phyloP scores from a whole-genome alignment of 53 echinoderm and acorn worm species.

The Patiria pectinifera region DNA sequence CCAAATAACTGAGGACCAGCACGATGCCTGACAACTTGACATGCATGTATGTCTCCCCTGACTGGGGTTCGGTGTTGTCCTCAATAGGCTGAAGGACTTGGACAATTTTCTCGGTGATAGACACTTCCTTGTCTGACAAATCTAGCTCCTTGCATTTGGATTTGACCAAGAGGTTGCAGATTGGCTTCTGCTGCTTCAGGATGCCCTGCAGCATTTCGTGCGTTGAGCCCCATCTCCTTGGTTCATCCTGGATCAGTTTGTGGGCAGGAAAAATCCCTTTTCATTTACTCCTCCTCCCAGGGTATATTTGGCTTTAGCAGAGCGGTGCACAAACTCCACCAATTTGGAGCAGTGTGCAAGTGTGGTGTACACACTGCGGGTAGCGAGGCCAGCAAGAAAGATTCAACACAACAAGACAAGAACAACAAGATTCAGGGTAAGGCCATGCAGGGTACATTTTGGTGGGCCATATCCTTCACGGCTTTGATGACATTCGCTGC shows the following conservation, averaged over 20 bases:
- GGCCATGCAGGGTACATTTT: constrained; percentile 52
- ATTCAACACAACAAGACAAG: too few species aligned
- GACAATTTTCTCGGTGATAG: neutral
- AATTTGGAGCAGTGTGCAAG: constrained; percentile 31
- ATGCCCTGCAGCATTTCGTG: constrained; percentile 28
- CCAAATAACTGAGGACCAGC: too few species aligned
- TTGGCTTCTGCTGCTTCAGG: constrained; percentile 26
- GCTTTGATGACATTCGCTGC: constrained; percentile 47
- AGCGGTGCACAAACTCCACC: constrained; percentile 42
- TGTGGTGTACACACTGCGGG: neutral
- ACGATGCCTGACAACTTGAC: too few species aligned
- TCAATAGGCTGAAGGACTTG: constrained; percentile 18
- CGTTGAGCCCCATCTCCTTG: constrained; percentile 12
- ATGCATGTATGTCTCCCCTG: neutral
- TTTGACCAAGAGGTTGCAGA: neutral
- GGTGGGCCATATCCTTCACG: neutral
- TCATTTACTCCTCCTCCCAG: constrained; percentile 41
- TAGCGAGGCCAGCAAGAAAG: constrained; percentile 23
- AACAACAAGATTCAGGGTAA: constrained; percentile 56
- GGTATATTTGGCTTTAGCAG: constrained; percentile 39
- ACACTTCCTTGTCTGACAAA: neutral
- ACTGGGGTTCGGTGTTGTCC: neutral
- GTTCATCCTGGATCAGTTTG: constrained; percentile 29
- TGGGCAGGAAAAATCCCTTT: constrained; percentile 34
- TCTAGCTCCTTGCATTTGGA: constrained; percentile 16